Evolutionary conservation across 2,888 invertebrate species (phyloP).

Genomic region (Stenichneumon culpator): DNA sequence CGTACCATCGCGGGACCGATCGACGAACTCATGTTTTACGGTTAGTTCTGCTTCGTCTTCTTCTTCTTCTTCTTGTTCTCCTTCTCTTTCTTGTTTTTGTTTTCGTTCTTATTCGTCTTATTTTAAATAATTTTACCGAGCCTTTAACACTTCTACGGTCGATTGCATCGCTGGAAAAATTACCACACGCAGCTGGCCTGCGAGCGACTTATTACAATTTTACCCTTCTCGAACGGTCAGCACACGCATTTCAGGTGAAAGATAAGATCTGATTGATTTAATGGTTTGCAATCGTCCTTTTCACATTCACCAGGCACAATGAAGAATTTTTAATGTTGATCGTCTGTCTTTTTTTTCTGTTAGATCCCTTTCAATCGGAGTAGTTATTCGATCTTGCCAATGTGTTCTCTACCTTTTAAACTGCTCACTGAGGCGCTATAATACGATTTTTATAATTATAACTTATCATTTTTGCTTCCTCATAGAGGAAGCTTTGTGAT

Average conservation of each 20-base stretch:
- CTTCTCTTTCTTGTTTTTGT: too few species aligned
- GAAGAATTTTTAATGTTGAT: neutral
- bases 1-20: neutral
- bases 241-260: neutral
- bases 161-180: neutral
- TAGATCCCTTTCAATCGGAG: too few species aligned
- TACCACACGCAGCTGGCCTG: neutral
- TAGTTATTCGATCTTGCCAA: too few species aligned
- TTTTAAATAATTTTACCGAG: neutral
- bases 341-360: too few species aligned
- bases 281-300: neutral
- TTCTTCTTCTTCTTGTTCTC: neutral
- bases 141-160: neutral
- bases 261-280: neutral
- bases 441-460: too few species aligned
- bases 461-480: too few species aligned
- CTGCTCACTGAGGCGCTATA: too few species aligned
- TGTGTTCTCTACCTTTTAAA: too few species aligned
- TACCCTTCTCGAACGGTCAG: neutral
- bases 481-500: too few species aligned
- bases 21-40: neutral
- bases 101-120: neutral
- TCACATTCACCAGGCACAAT: neutral
- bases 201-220: neutral
- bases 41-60: neutral